phyloP scores from a whole-genome alignment of 2,113 vertebrate genomes.

The Epinephelus cyanopodus region DNA sequence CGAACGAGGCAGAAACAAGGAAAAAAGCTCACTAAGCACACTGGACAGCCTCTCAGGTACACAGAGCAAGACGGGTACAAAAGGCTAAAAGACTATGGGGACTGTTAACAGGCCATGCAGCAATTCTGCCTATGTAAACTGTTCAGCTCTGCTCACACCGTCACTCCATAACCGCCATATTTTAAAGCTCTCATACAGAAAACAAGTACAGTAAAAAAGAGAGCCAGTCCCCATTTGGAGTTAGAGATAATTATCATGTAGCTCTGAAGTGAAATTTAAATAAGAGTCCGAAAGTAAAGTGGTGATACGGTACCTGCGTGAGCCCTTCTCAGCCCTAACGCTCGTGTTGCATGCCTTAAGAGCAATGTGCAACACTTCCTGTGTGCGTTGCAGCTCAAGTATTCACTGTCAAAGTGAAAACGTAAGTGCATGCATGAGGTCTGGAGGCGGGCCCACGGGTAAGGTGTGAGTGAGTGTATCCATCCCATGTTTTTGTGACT shows the following conservation, averaged over 20 bases:
- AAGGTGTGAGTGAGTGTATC: slow-evolving; percentile 50
- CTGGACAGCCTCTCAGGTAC: slow-evolving; percentile 1
- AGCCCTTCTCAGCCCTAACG: slow-evolving; percentile 40
- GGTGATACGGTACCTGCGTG: slow-evolving; percentile 58
- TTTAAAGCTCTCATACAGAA: neutral
- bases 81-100: slow-evolving; percentile 10
- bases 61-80: neutral
- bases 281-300: slow-evolving; percentile 22
- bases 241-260: neutral
- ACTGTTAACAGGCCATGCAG: slow-evolving; percentile 37
- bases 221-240: neutral
- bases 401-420: slow-evolving; percentile 83
- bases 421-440: slow-evolving; percentile 71
- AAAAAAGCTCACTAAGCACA: slow-evolving; percentile 18
- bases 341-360: slow-evolving; percentile 63
- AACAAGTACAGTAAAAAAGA: neutral
- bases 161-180: neutral
- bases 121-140: slow-evolving; percentile 19
- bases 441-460: slow-evolving; percentile 66
- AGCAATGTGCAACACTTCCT: slow-evolving; percentile 81
- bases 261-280: neutral
- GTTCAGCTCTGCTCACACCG: neutral
- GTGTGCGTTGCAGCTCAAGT: slow-evolving; percentile 71
- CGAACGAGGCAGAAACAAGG: neutral
- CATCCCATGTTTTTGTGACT: neutral